phyloP scores from a whole-genome alignment of 2,113 vertebrate species.

The Choloepus hoffmanni region DNA sequence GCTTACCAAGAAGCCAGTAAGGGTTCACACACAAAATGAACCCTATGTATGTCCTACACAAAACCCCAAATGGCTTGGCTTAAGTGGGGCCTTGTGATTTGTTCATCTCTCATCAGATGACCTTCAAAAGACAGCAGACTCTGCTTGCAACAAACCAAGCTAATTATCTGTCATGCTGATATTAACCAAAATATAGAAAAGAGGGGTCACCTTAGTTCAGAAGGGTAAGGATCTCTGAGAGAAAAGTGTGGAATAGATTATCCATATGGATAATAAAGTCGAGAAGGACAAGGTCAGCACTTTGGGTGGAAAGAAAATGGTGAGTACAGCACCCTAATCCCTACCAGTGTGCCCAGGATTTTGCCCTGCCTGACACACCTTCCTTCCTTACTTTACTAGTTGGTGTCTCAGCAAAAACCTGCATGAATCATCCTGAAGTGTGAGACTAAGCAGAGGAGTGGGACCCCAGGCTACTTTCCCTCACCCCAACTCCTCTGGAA shows the following conservation, averaged over 20 bases:
- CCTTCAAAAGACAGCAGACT: not conserved
- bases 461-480: not conserved
- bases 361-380: not conserved
- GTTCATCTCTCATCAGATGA: not conserved
- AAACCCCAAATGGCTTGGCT: not conserved
- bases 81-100: not conserved
- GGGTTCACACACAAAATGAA: not conserved
- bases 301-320: not conserved
- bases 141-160: not conserved
- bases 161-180: not conserved
- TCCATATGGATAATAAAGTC: not conserved
- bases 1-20: not conserved
- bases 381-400: not conserved
- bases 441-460: not conserved
- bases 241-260: not conserved
- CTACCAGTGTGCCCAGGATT: not conserved
- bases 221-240: not conserved
- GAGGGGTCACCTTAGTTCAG: not conserved
- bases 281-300: too few relatives aligned
- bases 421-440: not conserved
- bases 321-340: too few relatives aligned
- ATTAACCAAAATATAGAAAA: not conserved
- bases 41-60: not conserved
- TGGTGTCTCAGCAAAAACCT: not conserved
- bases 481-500: not conserved